A percentile compares a stretch with the other conserved stretches of the same genome.
phyloP scores from a whole-genome alignment of 2,113 vertebrate species.

The Anoura caudifer region DNA sequence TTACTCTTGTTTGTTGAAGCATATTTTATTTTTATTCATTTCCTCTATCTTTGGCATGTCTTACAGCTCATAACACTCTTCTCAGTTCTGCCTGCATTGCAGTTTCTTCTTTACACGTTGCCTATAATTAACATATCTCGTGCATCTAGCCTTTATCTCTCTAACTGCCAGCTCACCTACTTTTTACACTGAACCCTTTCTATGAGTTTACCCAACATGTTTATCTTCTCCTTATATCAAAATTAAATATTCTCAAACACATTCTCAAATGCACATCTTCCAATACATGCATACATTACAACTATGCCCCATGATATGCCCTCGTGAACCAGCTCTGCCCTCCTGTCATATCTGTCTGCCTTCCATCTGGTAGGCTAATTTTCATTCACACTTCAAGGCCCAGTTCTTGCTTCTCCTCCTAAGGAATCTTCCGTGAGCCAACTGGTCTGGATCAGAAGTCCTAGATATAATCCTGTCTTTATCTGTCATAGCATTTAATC shows the following conservation, averaged over 20 bases:
- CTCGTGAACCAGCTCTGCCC: too few relatives aligned
- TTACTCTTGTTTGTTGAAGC: background rate
- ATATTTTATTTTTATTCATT: background rate
- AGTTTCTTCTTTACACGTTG: too few relatives aligned
- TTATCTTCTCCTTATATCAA: background rate
- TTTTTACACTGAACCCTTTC: background rate
- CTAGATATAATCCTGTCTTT: background rate
- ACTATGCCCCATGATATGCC: rapidly evolving
- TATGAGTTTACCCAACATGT: too few relatives aligned
- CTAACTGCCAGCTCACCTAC: background rate
- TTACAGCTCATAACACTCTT: rapidly evolving
- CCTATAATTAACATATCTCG: background rate
- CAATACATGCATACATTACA: rapidly evolving
- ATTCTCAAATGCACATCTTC: background rate
- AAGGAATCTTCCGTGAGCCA: background rate
- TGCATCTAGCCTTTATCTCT: background rate
- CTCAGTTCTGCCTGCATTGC: rapidly evolving
- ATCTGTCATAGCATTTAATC: background rate
- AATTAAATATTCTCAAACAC: background rate
- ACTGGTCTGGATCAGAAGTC: background rate
- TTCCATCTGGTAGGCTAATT: background rate
- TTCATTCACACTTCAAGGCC: background rate
- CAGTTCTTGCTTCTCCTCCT: background rate
- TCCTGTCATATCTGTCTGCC: too few relatives aligned
- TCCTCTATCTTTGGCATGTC: rapidly evolving